Base-by-base conservation (phyloP, 2,113 vertebrate genomes). In the Tetraodon nigroviridis region DNA sequence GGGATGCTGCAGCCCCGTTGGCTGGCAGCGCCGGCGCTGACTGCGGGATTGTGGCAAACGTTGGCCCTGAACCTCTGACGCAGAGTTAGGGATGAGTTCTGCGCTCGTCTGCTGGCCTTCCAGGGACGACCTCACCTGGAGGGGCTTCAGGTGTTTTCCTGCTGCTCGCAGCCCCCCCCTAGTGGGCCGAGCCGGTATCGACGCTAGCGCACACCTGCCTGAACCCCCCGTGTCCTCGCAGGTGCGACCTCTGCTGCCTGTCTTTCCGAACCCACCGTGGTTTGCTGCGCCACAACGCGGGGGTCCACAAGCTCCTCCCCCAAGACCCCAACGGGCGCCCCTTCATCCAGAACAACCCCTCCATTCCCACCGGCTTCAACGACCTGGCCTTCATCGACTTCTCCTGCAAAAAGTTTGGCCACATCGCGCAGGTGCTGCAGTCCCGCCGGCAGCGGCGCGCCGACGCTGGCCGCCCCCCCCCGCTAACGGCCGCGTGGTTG, bases 321-420 rank as follows among this genome's bases (percentile, higher is more conserved):
- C 91, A 92, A 52, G 96, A 98, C 61, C 91, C 92, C 1, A 89
- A 70, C 37, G 97, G 97, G 49, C 93, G 87, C 10, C 97, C 97
- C 65, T 99, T 96, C 86, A 99, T 99, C 85, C 97, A 99, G 88
- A 98, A 90, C 91, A 99, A 98, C 84, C 95, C 96, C 73, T 95
- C 93, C 1, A 97, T 99, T 85, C 94, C 95, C 0, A 90, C 93
- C 24, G 96, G 97, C 80, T 98, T 99, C 91, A 95, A 96, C 0
- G 97, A 99, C 78, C 87, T 99, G 75, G 94, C 95, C 66, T 99
- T 98, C 91, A 96, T 93, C 0, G 97, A 99, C 89, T 98, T 99
- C 89, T 98, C 95, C 82, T 98, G 95, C 80, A 90, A 89, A 75
- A 99, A 97, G 85, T 99, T 99, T 49, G 91, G 95, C 27, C 89